phyloP scores from a whole-genome alignment of 2,888 invertebrate genomes.

The Sinelater perroti region DNA sequence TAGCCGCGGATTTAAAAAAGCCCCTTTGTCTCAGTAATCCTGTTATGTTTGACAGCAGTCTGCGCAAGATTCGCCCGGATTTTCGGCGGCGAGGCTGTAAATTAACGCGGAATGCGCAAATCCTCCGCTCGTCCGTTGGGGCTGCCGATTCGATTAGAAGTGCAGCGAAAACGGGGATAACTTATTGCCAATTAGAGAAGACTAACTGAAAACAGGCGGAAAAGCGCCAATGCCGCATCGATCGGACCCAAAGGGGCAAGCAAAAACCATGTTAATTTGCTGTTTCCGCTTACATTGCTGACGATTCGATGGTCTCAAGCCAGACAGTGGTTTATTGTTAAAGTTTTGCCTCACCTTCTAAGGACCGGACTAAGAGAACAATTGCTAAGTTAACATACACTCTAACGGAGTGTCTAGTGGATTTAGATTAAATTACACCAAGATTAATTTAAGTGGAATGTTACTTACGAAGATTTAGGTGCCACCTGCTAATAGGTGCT shows the following conservation, averaged over 20 bases:
- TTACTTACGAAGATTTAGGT: background rate
- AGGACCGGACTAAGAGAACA: background rate
- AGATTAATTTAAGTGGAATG: background rate
- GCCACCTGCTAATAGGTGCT: background rate
- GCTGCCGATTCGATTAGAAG: conserved; percentile 1
- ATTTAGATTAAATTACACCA: background rate
- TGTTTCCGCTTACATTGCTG: background rate
- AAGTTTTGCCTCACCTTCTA: conserved; percentile 9
- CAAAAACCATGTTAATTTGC: conserved; percentile 13
- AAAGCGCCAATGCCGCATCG: too few relatives aligned
- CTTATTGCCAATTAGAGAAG: conserved; percentile 17
- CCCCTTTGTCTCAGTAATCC: conserved; percentile 14
- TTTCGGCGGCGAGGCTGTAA: conserved; percentile 10
- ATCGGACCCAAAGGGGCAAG: too few relatives aligned
- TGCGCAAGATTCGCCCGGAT: conserved; percentile 8
- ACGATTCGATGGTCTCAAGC: too few relatives aligned
- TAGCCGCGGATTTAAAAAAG: conserved; percentile 13
- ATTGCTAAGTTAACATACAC: background rate
- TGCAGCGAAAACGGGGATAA: conserved; percentile 4
- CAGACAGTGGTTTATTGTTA: conserved; percentile 11
- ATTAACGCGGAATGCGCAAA: conserved; percentile 3
- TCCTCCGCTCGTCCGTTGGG: background rate
- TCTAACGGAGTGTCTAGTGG: background rate
- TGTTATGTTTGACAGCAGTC: conserved; percentile 15
- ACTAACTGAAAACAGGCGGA: conserved; percentile 7